A percentile compares a stretch with the other conserved stretches of the same genome.
Evolutionary conservation across 2,797 vertebrate species (phyloP).

Genomic region (Crocodylus rhombifer): DNA sequence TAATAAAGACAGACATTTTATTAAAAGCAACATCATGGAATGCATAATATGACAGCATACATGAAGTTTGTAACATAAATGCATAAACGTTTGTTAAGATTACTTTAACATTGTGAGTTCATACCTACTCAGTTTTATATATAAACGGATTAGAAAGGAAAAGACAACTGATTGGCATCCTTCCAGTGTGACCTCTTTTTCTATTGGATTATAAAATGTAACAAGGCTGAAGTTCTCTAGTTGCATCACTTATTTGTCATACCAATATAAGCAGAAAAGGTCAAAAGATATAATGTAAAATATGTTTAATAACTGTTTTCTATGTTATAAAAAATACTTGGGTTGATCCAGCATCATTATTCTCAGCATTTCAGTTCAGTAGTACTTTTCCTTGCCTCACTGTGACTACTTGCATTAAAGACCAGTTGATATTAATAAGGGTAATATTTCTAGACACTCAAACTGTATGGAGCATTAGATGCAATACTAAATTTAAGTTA

Average conservation of each 20-base stretch:
- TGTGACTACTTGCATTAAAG: background rate
- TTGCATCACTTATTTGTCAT: background rate
- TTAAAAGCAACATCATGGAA: constrained; percentile 33
- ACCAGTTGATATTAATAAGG: background rate
- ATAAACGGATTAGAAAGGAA: constrained; percentile 25
- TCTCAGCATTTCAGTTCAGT: background rate
- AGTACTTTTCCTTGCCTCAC: background rate
- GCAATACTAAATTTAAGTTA: background rate
- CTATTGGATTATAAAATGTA: background rate
- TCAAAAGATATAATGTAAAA: background rate
- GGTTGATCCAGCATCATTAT: background rate
- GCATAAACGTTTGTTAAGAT: constrained; percentile 50
- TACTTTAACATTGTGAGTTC: constrained; percentile 20
- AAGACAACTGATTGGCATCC: background rate
- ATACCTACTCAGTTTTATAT: constrained; percentile 13
- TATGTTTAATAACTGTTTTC: background rate
- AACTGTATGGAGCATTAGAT: background rate
- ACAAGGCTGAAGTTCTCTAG: background rate
- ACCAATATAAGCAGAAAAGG: background rate
- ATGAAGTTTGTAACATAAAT: constrained; percentile 49
- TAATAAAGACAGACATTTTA: constrained; percentile 57
- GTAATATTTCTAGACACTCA: background rate
- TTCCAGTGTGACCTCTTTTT: background rate
- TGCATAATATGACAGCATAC: constrained; percentile 40
- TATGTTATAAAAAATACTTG: background rate